Evolutionary conservation across 2,113 vertebrate species (phyloP), one percentile per base, ranked within the genome.

Genomic region (Clupea harengus): DNA sequence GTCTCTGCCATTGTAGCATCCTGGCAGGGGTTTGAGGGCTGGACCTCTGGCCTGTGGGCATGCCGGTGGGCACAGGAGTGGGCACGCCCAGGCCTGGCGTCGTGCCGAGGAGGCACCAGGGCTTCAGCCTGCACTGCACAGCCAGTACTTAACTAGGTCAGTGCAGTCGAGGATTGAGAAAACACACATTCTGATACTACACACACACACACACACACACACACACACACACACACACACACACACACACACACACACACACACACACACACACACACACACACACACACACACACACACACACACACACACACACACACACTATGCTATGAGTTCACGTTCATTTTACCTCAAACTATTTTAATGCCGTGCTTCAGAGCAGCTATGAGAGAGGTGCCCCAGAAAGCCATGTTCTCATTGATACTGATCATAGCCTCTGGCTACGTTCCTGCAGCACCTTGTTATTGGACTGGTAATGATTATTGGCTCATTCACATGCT

Each of bases 91-190:
- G 60, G 60, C 20, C 60, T n/a, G 5, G 60, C 32, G 64, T 11
- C 25, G 15, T 25, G 64, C 64, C 10, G 64, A 72, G n/a, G 64
- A 54, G 64, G 64, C 64, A 72, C 25, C 25, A 9, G 64, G 64
- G 64, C 11, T 72, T 25, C 25, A 25, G n/a, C 1, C 11, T 11
- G 64, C 25, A 10, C 25, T 25, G 64, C 64, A 72, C 25, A 32
- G 64, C 64, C 64, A 28, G 64, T 32, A 25, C n/a, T 72, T 72
- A 72, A 72, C n/a, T 72, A 72, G 64, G 64, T 72, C 64, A 72
- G 64, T 72, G 64, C 64, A 72, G 64, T 72, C 25, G 64, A 72
- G 64, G 64, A 72, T 72, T 72, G 64, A 72, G 64, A 11, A 32
- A 72, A 8, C 64, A 32, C 64, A 28, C n/a, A 32, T 25, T 32